Evolutionary conservation across 2,113 vertebrate species (phyloP), one percentile per base, ranked within the genome.

Genomic region (Salvelinus namaycush): DNA sequence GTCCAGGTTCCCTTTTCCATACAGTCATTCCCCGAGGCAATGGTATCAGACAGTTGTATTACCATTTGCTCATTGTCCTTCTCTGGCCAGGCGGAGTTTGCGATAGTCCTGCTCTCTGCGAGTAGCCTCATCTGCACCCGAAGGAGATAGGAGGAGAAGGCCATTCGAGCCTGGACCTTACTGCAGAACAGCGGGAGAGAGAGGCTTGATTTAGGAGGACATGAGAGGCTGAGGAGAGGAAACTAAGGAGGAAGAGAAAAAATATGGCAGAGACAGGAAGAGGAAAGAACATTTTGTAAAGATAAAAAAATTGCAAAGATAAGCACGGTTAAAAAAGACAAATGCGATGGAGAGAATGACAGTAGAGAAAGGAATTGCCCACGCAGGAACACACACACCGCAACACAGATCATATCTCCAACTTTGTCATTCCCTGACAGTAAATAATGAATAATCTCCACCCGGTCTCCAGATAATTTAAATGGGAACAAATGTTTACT

Each of bases 61-160:
- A 99, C 98, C 96, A 97, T 98, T 93, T 98, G 97, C 81, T 99
- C 94, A 60, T 94, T 92, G 76, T 98, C 96, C 79, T 93, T 95
- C 68, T 95, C 95, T 84, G 90, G 91, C 94, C 94, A 95, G 22
- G 91, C 84, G 83, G 94, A 86, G 86, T 87, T 89, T 72, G 88
- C 84, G 66, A 89, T 87, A 78, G 90, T 87, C 1, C 90, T 89
- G 86, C 88, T 93, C 75, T 97, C 96, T 76, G 89, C 91, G 87
- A 94, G 90, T 79, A 99, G 92, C 66, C 97, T 95, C 70, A 94
- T 86, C 83, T 97, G 96, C 81, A 99, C 98, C 0, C 95, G 95
- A 74, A 95, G 95, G 54, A 99, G 94, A 86, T 99, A 99, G 12
- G 94, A 95, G 86, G 97, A 97, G 88, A 99, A 99, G 76, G 97